Base-by-base conservation (phyloP, 2,113 vertebrate species). In the Psittacula cyanocephala region DNA sequence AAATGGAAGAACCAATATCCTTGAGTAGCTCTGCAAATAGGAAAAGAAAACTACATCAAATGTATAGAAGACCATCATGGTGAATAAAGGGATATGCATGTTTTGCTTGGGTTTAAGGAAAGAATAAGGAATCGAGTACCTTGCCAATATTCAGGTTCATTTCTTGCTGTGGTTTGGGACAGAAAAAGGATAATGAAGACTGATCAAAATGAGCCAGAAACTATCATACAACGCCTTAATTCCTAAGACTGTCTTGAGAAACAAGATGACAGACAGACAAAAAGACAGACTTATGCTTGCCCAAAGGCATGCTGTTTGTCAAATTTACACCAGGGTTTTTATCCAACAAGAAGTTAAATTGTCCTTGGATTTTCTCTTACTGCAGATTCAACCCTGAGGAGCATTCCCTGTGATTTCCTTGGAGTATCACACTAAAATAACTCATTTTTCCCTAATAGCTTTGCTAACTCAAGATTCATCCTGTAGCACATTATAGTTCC, bases 1-100 rank as follows among this genome's bases (percentile, higher is more conserved):
- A 91, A 96, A 95, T 94, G 85, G 90, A 94, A 97, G 96, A 96
- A 94, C 88, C 95, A 97, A 83, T 96, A 96, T 91, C 83, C 89
- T 92, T 17, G 93, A 96, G 91, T 47, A 77, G 81, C 88, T 95
- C 83, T 53, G 9, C 72, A 72, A 95, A 95, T 62, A 92, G 74
- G 85, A 94, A 96, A 85, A 81, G 89, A 97, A 97, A 97, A 96
- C 87, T 74, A 75, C 70, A 71, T 96, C 79, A 94, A 33, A 81
- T 93, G 57, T 50, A 37, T 44, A 31, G 77, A 11, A 87, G 93
- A 76, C 39, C 68, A 82, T 59, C 70, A 10, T 23, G 67, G 83
- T 59, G 86, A 59, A 91, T 43, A 82, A 96, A 94, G 86, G 83
- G 78, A 70, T 43, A 55, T 46, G 57, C 39, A 11, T 96, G 17